Evolutionary conservation across 1,140 invertebrate species (phyloP).

Genomic region (Luehdorfia chinensis): DNA sequence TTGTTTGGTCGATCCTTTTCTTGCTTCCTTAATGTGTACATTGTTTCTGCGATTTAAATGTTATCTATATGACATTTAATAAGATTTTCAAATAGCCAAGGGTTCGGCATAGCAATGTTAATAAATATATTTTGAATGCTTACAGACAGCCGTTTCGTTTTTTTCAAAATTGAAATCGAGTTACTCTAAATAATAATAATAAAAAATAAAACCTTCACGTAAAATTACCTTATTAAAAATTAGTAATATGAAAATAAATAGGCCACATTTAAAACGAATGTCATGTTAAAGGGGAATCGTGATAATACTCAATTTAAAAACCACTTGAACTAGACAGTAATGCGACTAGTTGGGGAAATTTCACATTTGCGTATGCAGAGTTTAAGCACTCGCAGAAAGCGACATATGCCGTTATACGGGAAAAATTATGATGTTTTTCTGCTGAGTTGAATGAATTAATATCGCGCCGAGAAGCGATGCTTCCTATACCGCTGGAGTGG

Average conservation of each 20-base stretch:
- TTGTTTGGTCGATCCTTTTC: background rate
- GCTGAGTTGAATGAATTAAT: slow-evolving; percentile 62
- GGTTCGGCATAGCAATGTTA: no score
- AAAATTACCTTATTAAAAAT: no score
- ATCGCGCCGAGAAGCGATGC: slow-evolving; percentile 36
- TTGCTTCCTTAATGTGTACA: slow-evolving; percentile 10
- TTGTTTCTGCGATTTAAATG: slow-evolving; percentile 14
- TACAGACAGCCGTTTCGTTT: no score
- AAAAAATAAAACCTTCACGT: no score
- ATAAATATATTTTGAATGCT: no score
- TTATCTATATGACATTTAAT: no score
- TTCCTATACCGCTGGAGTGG: slow-evolving; percentile 46
- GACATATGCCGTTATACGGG: slow-evolving; percentile 50
- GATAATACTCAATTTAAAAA: slow-evolving; percentile 9
- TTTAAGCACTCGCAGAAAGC: slow-evolving; percentile 25
- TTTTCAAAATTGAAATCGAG: no score
- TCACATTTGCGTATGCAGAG: slow-evolving; percentile 17
- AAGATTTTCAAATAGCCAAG: no score
- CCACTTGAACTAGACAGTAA: slow-evolving; percentile 7
- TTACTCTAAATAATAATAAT: no score
- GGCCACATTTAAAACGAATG: slow-evolving; percentile 5
- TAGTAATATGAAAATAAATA: slow-evolving; percentile 2
- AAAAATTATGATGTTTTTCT: slow-evolving; percentile 64
- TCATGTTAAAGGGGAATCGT: background rate
- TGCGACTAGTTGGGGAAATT: background rate